phyloP scores from a whole-genome alignment of 2,797 vertebrate species.

The Peromyscus eremicus region DNA sequence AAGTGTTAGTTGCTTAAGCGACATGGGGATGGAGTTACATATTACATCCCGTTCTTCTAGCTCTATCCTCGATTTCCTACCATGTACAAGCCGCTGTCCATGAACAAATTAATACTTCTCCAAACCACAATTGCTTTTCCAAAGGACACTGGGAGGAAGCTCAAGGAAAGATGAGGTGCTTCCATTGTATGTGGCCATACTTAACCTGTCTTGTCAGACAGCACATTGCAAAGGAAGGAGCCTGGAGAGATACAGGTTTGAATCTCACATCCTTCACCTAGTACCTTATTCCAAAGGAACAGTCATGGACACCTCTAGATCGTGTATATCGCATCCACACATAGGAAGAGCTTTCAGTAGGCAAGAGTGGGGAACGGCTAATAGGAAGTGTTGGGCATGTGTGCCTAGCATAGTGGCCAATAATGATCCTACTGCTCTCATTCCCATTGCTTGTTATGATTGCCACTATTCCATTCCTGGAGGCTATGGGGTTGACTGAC shows the following conservation, averaged over 20 bases:
- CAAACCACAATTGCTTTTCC: background rate
- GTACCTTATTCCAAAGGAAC: background rate
- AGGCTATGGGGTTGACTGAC: background rate
- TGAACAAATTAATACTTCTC: background rate
- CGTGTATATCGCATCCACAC: background rate
- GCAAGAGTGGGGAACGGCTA: background rate
- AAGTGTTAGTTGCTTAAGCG: background rate
- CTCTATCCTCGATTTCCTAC: background rate
- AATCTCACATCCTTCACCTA: background rate
- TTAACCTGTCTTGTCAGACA: background rate
- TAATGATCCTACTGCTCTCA: background rate
- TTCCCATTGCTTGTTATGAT: no score
- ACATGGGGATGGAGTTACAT: background rate
- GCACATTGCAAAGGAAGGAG: background rate
- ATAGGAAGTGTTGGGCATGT: background rate
- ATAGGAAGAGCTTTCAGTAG: background rate
- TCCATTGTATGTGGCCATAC: background rate
- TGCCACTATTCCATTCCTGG: rapidly evolving
- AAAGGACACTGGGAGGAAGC: background rate
- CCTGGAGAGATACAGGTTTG: background rate
- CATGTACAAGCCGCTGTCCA: background rate
- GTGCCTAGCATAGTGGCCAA: background rate
- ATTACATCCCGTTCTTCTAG: background rate
- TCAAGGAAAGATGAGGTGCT: background rate
- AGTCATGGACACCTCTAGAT: background rate